Conservation (phyloP, 2,113 vertebrate genomes). For the Speoplatyrhinus poulsoni region DNA sequence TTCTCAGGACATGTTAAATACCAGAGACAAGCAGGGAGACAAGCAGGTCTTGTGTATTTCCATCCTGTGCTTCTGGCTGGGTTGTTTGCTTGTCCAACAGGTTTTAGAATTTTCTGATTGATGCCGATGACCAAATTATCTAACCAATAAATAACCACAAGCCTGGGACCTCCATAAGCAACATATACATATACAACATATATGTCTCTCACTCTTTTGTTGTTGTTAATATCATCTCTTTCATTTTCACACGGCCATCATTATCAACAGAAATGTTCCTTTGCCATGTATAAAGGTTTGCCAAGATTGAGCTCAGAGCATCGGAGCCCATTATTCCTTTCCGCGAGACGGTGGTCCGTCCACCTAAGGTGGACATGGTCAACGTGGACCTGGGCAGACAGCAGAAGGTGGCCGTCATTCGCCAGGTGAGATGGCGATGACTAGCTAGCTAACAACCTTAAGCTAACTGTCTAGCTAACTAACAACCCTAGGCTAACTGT, state of each 20-base stretch:
- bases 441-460: not conserved
- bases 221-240: not conserved
- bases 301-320: constrained; percentile 89
- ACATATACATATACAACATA: too few species aligned
- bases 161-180: too few species aligned
- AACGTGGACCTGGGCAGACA: constrained; percentile 96
- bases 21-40: not conserved
- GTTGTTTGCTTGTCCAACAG: too few species aligned
- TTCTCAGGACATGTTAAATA: not conserved
- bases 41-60: too few species aligned
- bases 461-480: not conserved
- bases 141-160: too few species aligned
- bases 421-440: constrained; percentile 70
- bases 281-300: constrained; percentile 81
- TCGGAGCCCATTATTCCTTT: constrained; percentile 96
- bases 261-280: not conserved
- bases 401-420: constrained; percentile 92
- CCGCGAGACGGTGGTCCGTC: constrained; percentile 91
- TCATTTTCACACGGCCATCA: not conserved
- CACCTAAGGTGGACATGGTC: constrained; percentile 96
- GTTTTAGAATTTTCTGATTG: too few species aligned
- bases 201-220: too few species aligned
- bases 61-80: too few species aligned
- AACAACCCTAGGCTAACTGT: not conserved
- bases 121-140: too few species aligned